Conservation (phyloP, 2,797 vertebrate genomes). For the Galago senegalensis region DNA sequence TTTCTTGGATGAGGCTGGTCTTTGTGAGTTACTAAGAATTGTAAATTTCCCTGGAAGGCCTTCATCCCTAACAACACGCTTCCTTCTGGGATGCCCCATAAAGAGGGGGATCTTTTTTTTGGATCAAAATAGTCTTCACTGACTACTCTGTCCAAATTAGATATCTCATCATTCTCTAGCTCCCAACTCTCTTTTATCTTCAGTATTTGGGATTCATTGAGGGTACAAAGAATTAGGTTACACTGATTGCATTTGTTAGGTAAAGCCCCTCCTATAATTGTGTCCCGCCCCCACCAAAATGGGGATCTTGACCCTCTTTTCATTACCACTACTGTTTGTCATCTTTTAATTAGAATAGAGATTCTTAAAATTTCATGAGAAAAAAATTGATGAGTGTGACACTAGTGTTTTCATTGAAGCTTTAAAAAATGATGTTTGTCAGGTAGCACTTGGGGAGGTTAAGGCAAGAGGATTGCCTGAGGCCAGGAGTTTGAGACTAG, state of each 20-base stretch:
- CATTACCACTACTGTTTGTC: neutral
- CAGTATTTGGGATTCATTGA: neutral
- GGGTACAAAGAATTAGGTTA: too few species aligned
- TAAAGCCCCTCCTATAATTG: too few species aligned
- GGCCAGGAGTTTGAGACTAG: neutral
- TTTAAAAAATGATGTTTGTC: neutral
- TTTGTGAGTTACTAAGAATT: neutral
- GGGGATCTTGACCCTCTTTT: neutral
- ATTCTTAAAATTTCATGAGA: neutral
- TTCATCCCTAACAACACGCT: neutral
- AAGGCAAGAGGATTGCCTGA: neutral
- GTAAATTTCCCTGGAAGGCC: neutral
- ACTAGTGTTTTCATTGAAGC: neutral
- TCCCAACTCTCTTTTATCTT: neutral
- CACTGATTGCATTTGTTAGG: too few species aligned
- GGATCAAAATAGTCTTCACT: slow-evolving; percentile 11
- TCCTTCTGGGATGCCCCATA: neutral
- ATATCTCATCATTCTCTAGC: neutral
- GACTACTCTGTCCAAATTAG: neutral
- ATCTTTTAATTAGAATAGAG: slow-evolving; percentile 3
- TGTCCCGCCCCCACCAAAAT: too few species aligned
- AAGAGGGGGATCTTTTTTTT: neutral
- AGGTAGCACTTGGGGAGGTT: neutral
- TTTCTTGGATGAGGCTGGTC: neutral
- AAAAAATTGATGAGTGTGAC: neutral